Base-by-base conservation (phyloP, 2,888 invertebrate species). In the Amblyjoppa fuscipennis region DNA sequence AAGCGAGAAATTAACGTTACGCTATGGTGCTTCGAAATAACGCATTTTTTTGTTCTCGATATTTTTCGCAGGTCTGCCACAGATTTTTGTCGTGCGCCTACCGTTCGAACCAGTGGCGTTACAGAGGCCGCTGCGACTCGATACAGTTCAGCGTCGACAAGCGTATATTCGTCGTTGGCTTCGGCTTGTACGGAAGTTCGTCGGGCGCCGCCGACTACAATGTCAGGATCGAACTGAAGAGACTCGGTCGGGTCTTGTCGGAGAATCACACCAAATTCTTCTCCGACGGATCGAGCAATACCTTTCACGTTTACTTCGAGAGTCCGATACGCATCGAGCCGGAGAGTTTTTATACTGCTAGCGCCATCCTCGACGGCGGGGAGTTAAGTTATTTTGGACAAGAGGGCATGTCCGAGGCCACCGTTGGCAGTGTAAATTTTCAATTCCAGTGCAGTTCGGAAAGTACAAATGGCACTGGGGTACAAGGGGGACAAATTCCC, bases 371-470 rank as follows among this genome's bases (percentile, higher is more conserved):
- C 28, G 99, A 99, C 93, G 99, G 99, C 13, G 97, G 97, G 83
- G 99, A 99, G 94, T 95, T 99, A 89, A 98, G 98, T 95, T 99
- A 99, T 94, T 99, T 99, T 94, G 99, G 99, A 6, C 99, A 99
- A 94, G 99, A 99, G 94, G 99, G 99, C 31, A 96, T 99, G 96
- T 98, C 98, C 91, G 99, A 99, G 94, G 98, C 99, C 64, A 97
- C 97, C 80, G 97, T 98, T 94, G 98, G 98, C 4, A 97, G 97
- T 92, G 98, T 99, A 81, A 98, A 98, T 87, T 99, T 99, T 95
- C 99, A 99, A 95, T 99, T 99, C 95, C 99, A 99, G 94, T 99
- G 99, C 94, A 99, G 98, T 76, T 98, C 98, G 6, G 99, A 99
- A 93, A 98, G 98, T 95, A 99, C 99, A 79, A 99, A 99, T 92